A percentile compares a stretch with the other conserved stretches of the same genome.
Conservation (phyloP, 1,140 invertebrate genomes). For the Tenebrio molitor region DNA sequence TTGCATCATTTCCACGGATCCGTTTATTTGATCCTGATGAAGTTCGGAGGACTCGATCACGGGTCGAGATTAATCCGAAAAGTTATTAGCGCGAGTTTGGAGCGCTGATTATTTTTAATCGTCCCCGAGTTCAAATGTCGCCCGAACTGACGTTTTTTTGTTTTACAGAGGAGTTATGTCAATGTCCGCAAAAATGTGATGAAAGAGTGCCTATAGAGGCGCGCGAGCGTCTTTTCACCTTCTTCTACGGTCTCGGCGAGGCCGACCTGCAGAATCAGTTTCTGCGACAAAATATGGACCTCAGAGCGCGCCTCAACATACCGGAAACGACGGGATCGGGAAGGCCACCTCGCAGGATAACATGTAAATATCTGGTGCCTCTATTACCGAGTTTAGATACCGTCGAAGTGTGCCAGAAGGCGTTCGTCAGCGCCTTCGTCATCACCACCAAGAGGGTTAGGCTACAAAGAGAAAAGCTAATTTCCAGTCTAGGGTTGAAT, state of each 20-base stretch:
- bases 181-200: conserved; percentile 71
- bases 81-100: not conserved
- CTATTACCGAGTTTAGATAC: conserved; percentile 61
- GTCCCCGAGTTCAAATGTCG: too few relatives aligned
- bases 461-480: conserved; percentile 68
- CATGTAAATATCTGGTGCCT: conserved; percentile 69
- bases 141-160: too few relatives aligned
- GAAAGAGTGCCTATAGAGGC: conserved; percentile 67
- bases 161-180: conserved; percentile 68
- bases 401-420: conserved; percentile 70
- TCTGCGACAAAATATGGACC: conserved; percentile 67
- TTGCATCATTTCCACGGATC: too few relatives aligned
- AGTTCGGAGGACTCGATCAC: too few relatives aligned
- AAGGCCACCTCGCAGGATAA: conserved; percentile 65
- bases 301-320: conserved; percentile 63
- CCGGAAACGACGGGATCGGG: conserved; percentile 62
- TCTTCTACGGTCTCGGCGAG: conserved; percentile 68
- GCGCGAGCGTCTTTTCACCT: conserved; percentile 66
- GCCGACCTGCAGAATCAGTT: conserved; percentile 67
- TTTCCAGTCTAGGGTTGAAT: conserved; percentile 64
- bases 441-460: conserved; percentile 70
- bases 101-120: too few relatives aligned
- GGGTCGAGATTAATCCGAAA: too few relatives aligned
- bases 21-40: too few relatives aligned
- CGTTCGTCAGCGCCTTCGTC: conserved; percentile 70